Percentiles rank a stretch among this genome's conserved stretches.
Evolutionary conservation across 1,140 invertebrate genomes (phyloP).

Genomic region (Aphidius ervi): DNA sequence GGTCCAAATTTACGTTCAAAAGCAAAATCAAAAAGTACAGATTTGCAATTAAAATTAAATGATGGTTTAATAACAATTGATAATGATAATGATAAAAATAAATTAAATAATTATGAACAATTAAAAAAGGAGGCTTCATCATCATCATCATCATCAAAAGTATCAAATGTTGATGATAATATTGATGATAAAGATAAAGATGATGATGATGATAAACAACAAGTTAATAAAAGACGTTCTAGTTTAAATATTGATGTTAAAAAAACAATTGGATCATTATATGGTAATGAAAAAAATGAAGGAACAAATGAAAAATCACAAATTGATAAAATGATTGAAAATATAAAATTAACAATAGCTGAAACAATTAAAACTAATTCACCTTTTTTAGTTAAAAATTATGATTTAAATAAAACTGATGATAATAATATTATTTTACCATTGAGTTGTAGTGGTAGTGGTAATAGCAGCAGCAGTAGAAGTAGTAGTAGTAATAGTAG

Average conservation of each 20-base stretch:
- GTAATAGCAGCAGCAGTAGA: too few relatives aligned
- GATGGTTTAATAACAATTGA: conserved; percentile 29
- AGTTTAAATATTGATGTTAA: conserved; percentile 48
- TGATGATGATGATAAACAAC: too few relatives aligned
- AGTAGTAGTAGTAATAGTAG: too few relatives aligned
- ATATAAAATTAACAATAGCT: conserved; percentile 46
- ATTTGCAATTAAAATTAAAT: conserved; percentile 26
- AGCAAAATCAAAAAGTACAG: conserved; percentile 45
- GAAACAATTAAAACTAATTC: conserved; percentile 45
- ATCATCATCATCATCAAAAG: too few relatives aligned
- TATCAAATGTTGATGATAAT: too few relatives aligned
- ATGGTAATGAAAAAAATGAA: conserved; percentile 35
- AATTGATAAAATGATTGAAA: conserved; percentile 50
- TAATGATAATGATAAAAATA: too few relatives aligned
- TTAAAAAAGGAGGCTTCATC: too few relatives aligned
- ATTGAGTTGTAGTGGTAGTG: conserved; percentile 20
- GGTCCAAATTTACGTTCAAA: conserved; percentile 48
- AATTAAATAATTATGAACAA: too few relatives aligned
- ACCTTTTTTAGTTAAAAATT: conserved; percentile 31
- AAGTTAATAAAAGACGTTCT: conserved; percentile 33
- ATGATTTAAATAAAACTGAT: conserved; percentile 45
- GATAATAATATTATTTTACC: conserved; percentile 40
- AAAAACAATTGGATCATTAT: conserved; percentile 40
- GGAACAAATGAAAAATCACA: conserved; percentile 35
- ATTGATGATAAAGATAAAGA: too few relatives aligned